Percentiles rank a stretch among this genome's conserved stretches.
phyloP scores from a whole-genome alignment of 2,113 vertebrate genomes.

The Salvelinus alpinus region DNA sequence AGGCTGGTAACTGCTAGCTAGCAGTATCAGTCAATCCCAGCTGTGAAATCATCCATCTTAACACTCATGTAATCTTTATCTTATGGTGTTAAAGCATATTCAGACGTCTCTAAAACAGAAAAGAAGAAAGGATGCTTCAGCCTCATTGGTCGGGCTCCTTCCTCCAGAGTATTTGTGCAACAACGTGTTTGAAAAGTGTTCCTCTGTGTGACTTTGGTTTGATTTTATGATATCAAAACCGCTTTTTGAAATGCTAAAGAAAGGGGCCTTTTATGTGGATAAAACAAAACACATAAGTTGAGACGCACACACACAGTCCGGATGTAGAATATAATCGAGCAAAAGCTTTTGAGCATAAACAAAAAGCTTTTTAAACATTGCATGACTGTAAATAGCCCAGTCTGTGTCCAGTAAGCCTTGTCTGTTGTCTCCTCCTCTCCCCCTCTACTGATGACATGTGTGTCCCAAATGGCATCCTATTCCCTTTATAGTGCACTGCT shows the following conservation, averaged over 20 bases:
- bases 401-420: constrained; percentile 32
- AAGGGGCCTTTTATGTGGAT: constrained; percentile 1
- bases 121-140: constrained; percentile 36
- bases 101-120: background rate
- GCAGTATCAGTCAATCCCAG: constrained; percentile 44
- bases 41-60: constrained; percentile 44
- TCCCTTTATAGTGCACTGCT: too few species aligned
- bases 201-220: constrained; percentile 35
- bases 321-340: constrained; percentile 31
- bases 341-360: constrained; percentile 49
- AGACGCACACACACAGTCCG: constrained; percentile 15
- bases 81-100: constrained; percentile 45
- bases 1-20: constrained; percentile 1
- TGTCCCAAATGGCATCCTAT: too few species aligned
- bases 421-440: constrained; percentile 25
- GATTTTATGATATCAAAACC: constrained; percentile 31
- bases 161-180: constrained; percentile 38
- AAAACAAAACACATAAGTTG: constrained; percentile 3
- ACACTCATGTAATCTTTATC: constrained; percentile 11
- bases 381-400: constrained; percentile 65
- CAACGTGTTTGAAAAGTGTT: constrained; percentile 34
- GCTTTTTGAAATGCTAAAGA: constrained; percentile 33
- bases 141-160: constrained; percentile 24
- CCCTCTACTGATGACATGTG: constrained; percentile 15
- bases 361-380: constrained; percentile 42